Evolutionary conservation across 1,140 invertebrate species (phyloP).

Genomic region (Drosophila repleta): DNA sequence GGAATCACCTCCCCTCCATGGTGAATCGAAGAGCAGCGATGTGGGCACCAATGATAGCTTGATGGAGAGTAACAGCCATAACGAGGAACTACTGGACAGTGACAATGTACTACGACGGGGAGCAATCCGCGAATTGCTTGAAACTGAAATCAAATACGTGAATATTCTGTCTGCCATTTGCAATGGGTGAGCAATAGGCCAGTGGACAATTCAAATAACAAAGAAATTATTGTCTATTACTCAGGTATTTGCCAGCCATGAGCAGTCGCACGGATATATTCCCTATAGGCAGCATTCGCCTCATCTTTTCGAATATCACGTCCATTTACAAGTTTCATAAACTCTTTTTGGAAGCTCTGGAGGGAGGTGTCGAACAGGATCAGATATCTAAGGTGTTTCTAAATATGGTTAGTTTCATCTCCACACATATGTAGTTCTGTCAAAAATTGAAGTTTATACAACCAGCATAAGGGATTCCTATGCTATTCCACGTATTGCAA

Average conservation of each 20-base stretch:
- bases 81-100: constrained; percentile 30
- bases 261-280: constrained; percentile 81
- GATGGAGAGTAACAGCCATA: not conserved
- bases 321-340: constrained; percentile 79
- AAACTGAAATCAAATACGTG: constrained; percentile 82
- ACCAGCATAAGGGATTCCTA: constrained; percentile 89
- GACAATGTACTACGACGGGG: constrained; percentile 60
- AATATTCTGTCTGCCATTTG: constrained; percentile 77
- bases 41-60: no score
- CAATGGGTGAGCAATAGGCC: constrained; percentile 62
- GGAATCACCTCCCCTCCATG: no score
- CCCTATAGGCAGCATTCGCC: constrained; percentile 70
- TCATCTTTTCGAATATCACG: constrained; percentile 83
- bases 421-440: not conserved
- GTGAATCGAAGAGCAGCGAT: no score
- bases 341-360: constrained; percentile 72
- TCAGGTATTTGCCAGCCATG: constrained; percentile 79
- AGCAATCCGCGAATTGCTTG: constrained; percentile 75
- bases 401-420: constrained; percentile 63
- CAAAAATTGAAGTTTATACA: constrained; percentile 16
- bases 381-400: constrained; percentile 81
- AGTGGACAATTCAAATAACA: not conserved
- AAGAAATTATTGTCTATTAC: not conserved
- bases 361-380: constrained; percentile 73
- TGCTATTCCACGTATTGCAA: constrained; percentile 97